Base-by-base conservation (phyloP, 2,797 vertebrate genomes). In the Gallinago nigripennis region DNA sequence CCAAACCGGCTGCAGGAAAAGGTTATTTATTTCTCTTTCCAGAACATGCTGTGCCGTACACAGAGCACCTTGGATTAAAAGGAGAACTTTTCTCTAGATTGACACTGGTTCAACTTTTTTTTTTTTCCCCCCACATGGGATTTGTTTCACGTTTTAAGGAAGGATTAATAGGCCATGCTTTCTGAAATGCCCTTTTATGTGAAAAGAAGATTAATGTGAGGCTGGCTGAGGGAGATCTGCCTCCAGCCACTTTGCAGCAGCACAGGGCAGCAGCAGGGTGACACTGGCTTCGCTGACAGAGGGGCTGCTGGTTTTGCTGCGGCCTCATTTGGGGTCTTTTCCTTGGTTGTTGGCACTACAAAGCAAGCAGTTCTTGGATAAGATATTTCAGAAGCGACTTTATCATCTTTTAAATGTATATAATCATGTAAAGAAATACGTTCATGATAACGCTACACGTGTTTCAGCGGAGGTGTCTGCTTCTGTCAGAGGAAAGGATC, bases 131-230 rank as follows among this genome's bases (percentile, higher is more conserved):
- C 4, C 21, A 7, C 11, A 1, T 2, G 4, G 83, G 81, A 94
- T 93, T 92, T 95, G 54, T 84, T 50, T 48, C 64, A 45, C 77
- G 64, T 95, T 96, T 95, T 76, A 61, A 86, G 80, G 73, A 60
- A 91, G 76, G 90, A 91, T 96, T 95, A 94, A 78, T 37, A 6
- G 2, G 45, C 17, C 61, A 64, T 80, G 68, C 82, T 93, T 95
- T 94, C 72, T 83, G 83, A 95, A 97, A 95, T 85, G 63, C 61
- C 51, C 20, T 91, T 97, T 93, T 94, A 92, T 88, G 75, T 86
- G 68, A 88, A 95, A 96, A 96, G 90, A 61, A 92, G 92, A 94
- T 96, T 95, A 92, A 86, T 57, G 46, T 78, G 84, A 82, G 35
- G 71, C n/a, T 43, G 43, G 80, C 27, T 33, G 82, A 63, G 41